These are phyloP conservation scores for Coelinius sp. DNA, from an alignment of 2,888 invertebrate genomes.

Conservation along the genomic window DNA sequence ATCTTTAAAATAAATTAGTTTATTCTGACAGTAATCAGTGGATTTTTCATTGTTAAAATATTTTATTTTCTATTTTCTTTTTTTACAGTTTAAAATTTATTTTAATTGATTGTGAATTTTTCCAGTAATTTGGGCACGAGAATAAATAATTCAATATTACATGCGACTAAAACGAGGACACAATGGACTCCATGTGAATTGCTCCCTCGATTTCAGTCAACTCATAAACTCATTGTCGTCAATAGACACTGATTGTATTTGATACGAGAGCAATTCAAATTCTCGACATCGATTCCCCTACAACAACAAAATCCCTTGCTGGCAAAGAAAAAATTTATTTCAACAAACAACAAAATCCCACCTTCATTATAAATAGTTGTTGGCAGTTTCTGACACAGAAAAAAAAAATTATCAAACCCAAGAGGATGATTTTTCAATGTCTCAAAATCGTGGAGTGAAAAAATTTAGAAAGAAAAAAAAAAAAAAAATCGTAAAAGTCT, in stretches of 20 bases:
- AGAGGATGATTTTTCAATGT: background rate
- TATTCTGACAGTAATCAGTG: no score
- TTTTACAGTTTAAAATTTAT: no score
- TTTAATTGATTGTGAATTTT: no score
- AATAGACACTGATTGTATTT: slow-evolving; percentile 3
- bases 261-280: background rate
- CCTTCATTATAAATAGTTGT: background rate
- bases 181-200: slow-evolving; percentile 10
- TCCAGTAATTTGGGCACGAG: no score
- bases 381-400: background rate
- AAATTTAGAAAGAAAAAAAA: background rate
- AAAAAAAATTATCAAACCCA: background rate
- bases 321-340: no score
- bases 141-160: background rate
- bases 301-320: background rate
- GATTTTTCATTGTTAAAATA: no score
- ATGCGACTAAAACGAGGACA: background rate
- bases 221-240: slow-evolving; percentile 17
- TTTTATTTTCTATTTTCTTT: no score
- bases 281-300: background rate
- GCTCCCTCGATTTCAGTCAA: background rate
- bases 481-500: background rate
- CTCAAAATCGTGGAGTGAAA: background rate
- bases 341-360: no score
- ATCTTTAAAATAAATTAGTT: no score